phyloP scores from a whole-genome alignment of 1,140 invertebrate genomes.

The Yoshiicerus persimilis region DNA sequence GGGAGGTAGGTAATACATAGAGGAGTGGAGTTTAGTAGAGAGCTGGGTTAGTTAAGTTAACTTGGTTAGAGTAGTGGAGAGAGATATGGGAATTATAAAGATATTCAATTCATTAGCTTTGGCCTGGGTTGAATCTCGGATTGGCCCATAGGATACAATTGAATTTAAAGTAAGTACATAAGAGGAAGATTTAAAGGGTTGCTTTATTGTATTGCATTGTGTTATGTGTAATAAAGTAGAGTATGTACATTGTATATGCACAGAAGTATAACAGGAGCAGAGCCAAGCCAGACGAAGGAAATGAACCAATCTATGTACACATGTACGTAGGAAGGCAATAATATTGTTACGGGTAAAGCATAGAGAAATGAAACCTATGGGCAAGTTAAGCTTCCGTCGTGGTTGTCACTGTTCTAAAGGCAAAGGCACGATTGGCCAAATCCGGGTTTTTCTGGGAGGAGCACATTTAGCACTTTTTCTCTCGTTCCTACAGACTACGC shows the following conservation, averaged over 20 bases:
- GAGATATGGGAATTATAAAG: not conserved
- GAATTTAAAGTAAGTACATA: not conserved
- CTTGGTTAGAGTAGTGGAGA: not conserved
- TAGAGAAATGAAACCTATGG: not conserved
- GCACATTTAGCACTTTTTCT: not conserved
- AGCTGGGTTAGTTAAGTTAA: not conserved
- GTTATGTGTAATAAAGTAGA: not conserved
- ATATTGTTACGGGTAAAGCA: conserved; percentile 14
- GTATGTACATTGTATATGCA: not conserved
- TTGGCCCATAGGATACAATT: not conserved
- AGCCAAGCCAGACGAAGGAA: no score
- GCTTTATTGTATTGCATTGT: not conserved
- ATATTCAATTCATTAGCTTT: not conserved
- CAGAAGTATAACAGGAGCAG: not conserved
- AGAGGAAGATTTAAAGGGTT: not conserved
- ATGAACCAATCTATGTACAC: not conserved
- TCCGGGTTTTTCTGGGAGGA: conserved; percentile 20
- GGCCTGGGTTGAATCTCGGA: not conserved
- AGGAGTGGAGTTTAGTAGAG: not conserved
- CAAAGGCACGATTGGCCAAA: not conserved
- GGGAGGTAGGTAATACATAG: not conserved
- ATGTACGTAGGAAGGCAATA: conserved; percentile 10
- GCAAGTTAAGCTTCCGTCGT: not conserved
- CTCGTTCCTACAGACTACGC: not conserved
- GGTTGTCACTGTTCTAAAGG: not conserved